phyloP scores from a whole-genome alignment of 2,888 invertebrate genomes.

The Meloe dianella region DNA sequence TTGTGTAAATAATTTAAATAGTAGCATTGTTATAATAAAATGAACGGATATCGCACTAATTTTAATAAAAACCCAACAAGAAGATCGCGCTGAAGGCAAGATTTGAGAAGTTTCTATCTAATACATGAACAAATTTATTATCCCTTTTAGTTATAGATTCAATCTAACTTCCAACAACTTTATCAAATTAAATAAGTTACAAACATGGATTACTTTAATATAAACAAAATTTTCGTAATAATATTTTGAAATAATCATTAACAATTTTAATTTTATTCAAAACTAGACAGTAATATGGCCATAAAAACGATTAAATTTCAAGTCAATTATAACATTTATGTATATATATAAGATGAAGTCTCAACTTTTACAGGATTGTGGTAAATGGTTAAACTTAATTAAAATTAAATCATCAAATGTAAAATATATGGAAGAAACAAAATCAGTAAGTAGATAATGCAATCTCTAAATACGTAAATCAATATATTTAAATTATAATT shows the following conservation, averaged over 20 bases:
- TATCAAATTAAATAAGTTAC: constrained; percentile 34
- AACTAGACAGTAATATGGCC: neutral
- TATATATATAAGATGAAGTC: neutral
- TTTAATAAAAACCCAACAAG: constrained; percentile 18
- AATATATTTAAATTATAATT: neutral
- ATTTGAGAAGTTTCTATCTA: constrained; percentile 35
- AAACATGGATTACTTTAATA: constrained; percentile 30
- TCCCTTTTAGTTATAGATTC: constrained; percentile 41
- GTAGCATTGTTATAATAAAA: no score
- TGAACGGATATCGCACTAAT: neutral
- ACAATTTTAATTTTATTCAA: neutral
- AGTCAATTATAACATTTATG: no score
- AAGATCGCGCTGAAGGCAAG: constrained; percentile 25
- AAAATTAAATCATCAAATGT: neutral
- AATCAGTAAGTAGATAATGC: no score
- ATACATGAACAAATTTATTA: constrained; percentile 39
- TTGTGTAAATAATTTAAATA: no score
- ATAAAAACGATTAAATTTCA: neutral
- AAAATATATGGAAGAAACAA: no score
- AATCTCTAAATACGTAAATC: no score
- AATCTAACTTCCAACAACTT: constrained; percentile 37
- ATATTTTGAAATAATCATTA: neutral
- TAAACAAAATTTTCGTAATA: constrained; percentile 27
- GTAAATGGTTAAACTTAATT: no score
- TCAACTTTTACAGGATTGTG: neutral